Evolutionary conservation across 1,140 invertebrate genomes (phyloP), one percentile per base, ranked within the genome.

Genomic region (Drosophila carrolli): DNA sequence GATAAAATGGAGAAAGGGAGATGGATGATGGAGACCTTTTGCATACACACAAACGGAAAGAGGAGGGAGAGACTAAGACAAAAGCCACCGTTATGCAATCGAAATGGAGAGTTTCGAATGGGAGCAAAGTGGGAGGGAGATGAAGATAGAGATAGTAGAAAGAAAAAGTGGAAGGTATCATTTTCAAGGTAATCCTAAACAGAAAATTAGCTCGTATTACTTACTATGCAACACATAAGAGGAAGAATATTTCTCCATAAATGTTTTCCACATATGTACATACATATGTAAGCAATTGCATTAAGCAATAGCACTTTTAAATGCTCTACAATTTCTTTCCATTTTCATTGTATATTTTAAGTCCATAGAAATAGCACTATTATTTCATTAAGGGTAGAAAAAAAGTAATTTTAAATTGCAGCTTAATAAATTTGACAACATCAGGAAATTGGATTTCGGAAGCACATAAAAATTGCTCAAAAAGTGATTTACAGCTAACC

Each of bases 41-140:
- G 50, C 60, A 62, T 38, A 57, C 14, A 41, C 37, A 41, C 51
- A 58, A 14, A 58, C 40, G 10, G 23, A n/a, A 47, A 32, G 53
- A n/a, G 10, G 50, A 14, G 2, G 4, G 19, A 32, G n/a, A 11
- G 35, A 11, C 23, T 35, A 10, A 19, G 44, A n/a, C 23, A 40
- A 10, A 19, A 19, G 60, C 16, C n/a, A 43, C 16, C 62, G 66
- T 71, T 71, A 71, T 71, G 67, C 37, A 71, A 71, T 71, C 51
- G 65, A 71, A 71, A 58, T 71, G 43, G 61, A 71, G 35, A 58
- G 67, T 48, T 71, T 56, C 63, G 35, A 71, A 40, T 68, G 65
- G 37, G 44, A 68, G 65, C 46, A 66, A 67, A 51, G 29, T 29
- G 29, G 46, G n/a, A 37, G 38, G 32, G 37, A 51, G 46, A 27